phyloP scores from a whole-genome alignment of 2,888 invertebrate species.

The Drosophila kambysellisi region DNA sequence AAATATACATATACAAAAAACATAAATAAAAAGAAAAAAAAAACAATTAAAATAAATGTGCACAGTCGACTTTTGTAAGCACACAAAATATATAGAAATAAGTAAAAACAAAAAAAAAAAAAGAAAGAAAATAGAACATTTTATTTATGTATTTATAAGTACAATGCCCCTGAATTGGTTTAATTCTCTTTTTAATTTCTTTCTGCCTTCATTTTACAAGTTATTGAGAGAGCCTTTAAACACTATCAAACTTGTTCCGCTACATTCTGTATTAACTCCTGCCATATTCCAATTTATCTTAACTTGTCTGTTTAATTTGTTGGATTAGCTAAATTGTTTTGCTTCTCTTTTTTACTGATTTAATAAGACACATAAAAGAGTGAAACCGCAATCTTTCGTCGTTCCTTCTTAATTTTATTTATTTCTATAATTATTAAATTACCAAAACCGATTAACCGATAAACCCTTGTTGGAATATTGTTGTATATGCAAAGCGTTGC shows the following conservation, averaged over 20 bases:
- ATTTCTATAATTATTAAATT: neutral
- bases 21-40: slow-evolving; percentile 17
- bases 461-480: no score
- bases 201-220: neutral
- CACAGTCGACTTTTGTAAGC: slow-evolving; percentile 14
- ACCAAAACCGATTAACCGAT: neutral
- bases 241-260: neutral
- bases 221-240: neutral
- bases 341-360: neutral
- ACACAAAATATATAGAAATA: slow-evolving; percentile 6
- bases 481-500: neutral
- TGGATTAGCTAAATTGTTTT: slow-evolving; percentile 1
- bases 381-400: neutral
- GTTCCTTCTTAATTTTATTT: neutral
- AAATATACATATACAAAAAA: neutral
- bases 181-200: neutral
- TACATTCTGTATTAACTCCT: neutral
- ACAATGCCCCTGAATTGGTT: slow-evolving; percentile 9
- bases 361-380: neutral
- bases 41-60: slow-evolving; percentile 13
- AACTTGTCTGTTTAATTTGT: neutral
- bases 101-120: neutral
- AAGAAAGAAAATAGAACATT: neutral
- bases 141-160: neutral
- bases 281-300: neutral